Evolutionary conservation across 2,888 invertebrate species (phyloP).

Genomic region (Andricus curvator): DNA sequence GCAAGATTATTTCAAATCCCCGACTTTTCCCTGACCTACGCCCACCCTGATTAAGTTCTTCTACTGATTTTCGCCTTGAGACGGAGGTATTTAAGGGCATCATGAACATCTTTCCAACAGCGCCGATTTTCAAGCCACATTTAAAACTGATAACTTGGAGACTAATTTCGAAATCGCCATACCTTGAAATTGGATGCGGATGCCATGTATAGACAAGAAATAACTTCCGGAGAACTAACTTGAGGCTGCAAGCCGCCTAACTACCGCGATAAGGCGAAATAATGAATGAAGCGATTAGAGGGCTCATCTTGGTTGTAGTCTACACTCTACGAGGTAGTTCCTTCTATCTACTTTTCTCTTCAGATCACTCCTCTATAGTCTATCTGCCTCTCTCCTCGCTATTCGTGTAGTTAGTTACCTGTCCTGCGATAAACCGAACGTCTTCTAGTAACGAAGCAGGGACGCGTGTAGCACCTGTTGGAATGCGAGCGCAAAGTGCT

Average conservation of each 20-base stretch:
- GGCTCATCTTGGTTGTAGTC: constrained; percentile 13
- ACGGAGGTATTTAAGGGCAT: not conserved
- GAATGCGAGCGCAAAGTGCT: constrained; percentile 54
- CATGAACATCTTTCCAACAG: constrained; percentile 14
- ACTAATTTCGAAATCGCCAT: constrained; percentile 33
- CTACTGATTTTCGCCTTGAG: not conserved
- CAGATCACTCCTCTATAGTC: not conserved
- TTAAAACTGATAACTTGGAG: constrained; percentile 31
- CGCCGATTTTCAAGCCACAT: constrained; percentile 10
- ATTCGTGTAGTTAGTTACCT: constrained; percentile 26
- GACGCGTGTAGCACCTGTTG: constrained; percentile 59
- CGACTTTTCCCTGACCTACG: too few relatives aligned
- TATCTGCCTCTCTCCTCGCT: not conserved
- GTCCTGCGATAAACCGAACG: constrained; percentile 53
- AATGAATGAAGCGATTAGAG: constrained; percentile 40
- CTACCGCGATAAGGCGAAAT: constrained; percentile 29
- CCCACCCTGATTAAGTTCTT: not conserved
- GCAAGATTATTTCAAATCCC: too few relatives aligned
- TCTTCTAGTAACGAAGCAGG: constrained; percentile 55
- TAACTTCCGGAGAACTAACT: constrained; percentile 31
- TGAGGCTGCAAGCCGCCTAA: constrained; percentile 15
- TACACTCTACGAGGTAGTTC: constrained; percentile 1
- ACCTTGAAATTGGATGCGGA: constrained; percentile 24
- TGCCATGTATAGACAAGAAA: constrained; percentile 22
- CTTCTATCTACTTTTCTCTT: constrained; percentile 12